These are phyloP conservation scores for Pseudomyrmex flavicornis DNA, from an alignment of 1,140 invertebrate species.

Conservation along the genomic window DNA sequence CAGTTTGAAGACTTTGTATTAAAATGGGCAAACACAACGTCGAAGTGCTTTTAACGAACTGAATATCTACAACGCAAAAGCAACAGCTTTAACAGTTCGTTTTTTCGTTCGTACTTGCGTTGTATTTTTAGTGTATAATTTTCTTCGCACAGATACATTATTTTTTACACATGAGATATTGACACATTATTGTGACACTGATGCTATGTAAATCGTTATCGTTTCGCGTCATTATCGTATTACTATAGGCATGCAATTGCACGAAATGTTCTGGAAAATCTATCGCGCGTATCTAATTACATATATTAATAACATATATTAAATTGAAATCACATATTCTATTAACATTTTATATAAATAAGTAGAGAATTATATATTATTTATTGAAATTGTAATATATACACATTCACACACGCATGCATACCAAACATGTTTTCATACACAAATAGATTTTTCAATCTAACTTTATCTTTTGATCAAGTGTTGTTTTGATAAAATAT, in stretches of 20 bases:
- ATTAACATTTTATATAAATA: neutral
- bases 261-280: neutral
- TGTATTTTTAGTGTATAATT: neutral
- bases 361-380: too few relatives aligned
- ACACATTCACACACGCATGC: too few relatives aligned
- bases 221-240: neutral
- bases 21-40: neutral
- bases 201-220: neutral
- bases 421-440: too few relatives aligned
- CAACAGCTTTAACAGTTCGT: neutral
- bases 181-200: neutral
- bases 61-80: neutral
- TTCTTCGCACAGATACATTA: neutral
- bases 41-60: neutral
- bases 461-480: too few relatives aligned
- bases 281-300: neutral
- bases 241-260: neutral
- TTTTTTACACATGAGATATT: neutral
- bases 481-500: too few relatives aligned
- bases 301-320: neutral
- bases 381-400: too few relatives aligned
- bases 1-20: neutral
- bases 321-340: neutral
- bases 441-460: too few relatives aligned
- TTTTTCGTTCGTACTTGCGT: neutral